Evolutionary conservation across 2,113 vertebrate species (phyloP), one percentile per base, ranked within the genome.

Genomic region (Oreamnos americanus): DNA sequence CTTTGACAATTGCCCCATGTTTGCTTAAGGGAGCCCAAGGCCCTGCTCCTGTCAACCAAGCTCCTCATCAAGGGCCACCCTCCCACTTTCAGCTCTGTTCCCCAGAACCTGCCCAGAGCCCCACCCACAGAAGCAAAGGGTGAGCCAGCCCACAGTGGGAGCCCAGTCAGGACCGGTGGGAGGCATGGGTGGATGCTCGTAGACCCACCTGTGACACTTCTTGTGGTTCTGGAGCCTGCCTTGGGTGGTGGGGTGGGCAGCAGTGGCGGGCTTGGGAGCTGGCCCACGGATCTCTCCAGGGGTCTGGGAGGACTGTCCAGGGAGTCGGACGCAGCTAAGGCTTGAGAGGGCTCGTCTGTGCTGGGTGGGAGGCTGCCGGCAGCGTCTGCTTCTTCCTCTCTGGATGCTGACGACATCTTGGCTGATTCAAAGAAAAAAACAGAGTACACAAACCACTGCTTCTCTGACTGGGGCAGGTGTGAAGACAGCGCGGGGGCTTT

Each of bases 191-290:
- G 2, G 39, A 21, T 1, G 23, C 17, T 2, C 0, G 1, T 0
- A 11, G 57, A 98, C 99, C 84, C 91, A 99, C 99, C 99, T 99
- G 99, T 86, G 95, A 98, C 1, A 1, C 58, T 98, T 96, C 99
- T 99, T 23, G 98, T 97, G 94, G 98, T 91, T 98, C 99, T 99
- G 98, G 98, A 97, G 88, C 97, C 97, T 62, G 98, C 97, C 98
- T 99, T 99, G 76, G 99, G 99, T 5, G 98, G 99, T 0, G 98
- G 98, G 55, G 98, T 98, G 94, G 99, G 99, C 98, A 99, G 98
- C 96, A 98, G 90, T 0, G 98, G 99, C 67, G 99, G 98, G 91
- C 99, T 99, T 93, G 99, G 98, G 90, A 99, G 98, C 98, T 99
- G 98, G 74, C 98, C 98, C 95, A 93, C 12, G 47, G 98, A 96